Percentiles rank a stretch among this genome's conserved stretches.
These are phyloP conservation scores for Syrrhaptes paradoxus DNA, from an alignment of 2,113 vertebrate genomes.

Conservation along the genomic window DNA sequence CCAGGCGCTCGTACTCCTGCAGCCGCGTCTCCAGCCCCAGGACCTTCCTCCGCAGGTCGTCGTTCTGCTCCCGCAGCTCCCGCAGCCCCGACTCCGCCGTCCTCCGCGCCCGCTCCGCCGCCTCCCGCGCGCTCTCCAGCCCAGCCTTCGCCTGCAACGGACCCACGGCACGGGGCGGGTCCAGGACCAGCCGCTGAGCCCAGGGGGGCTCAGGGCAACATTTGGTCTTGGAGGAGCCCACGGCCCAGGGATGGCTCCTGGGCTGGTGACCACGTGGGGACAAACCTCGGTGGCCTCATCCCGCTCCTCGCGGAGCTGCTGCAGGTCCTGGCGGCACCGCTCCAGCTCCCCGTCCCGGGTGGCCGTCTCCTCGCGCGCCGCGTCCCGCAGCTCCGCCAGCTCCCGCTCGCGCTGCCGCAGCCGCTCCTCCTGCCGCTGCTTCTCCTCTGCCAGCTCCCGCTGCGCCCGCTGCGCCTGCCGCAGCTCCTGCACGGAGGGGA, in stretches of 20 bases:
- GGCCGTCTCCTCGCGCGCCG: slow-evolving; percentile 71
- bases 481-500: slow-evolving; percentile 75
- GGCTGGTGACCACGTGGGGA: not conserved
- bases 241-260: rapidly evolving
- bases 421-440: slow-evolving; percentile 72
- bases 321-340: slow-evolving; percentile 78
- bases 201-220: too few relatives aligned
- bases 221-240: not conserved
- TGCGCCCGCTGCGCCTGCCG: slow-evolving; percentile 67
- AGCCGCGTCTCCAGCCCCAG: slow-evolving; percentile 75
- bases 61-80: slow-evolving; percentile 72
- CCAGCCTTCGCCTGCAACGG: slow-evolving; percentile 50
- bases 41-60: slow-evolving; percentile 70
- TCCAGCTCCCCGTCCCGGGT: slow-evolving; percentile 70
- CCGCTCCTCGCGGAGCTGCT: slow-evolving; percentile 75
- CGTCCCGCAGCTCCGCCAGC: slow-evolving; percentile 72
- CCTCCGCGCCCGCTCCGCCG: slow-evolving; percentile 42
- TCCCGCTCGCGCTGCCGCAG: slow-evolving; percentile 83
- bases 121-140: slow-evolving; percentile 42
- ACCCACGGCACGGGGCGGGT: not conserved
- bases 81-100: slow-evolving; percentile 46
- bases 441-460: slow-evolving; percentile 70
- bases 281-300: slow-evolving; percentile 73
- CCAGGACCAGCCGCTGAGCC: not conserved
- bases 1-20: slow-evolving; percentile 71